These are phyloP conservation scores for Ditula angustiorana DNA, from an alignment of 2,888 invertebrate species.

Conservation along the genomic window DNA sequence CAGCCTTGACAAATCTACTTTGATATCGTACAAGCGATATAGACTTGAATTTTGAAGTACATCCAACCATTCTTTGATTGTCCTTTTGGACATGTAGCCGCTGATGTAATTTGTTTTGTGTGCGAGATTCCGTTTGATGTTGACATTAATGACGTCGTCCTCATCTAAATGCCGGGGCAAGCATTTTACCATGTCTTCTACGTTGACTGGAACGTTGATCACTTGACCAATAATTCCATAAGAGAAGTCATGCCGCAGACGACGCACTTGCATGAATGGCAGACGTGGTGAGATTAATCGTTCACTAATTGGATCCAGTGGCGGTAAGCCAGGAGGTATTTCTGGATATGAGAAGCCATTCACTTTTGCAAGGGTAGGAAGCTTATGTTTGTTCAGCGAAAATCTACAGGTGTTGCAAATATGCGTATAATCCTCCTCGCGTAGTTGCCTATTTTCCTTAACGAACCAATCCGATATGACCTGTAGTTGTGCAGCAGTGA, in stretches of 20 bases:
- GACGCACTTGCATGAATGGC: slow-evolving; percentile 60
- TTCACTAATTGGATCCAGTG: slow-evolving; percentile 56
- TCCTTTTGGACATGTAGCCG: slow-evolving; percentile 51
- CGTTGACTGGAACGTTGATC: slow-evolving; percentile 62
- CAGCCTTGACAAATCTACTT: slow-evolving; percentile 50
- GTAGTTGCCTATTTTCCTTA: slow-evolving; percentile 46
- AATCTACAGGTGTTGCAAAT: slow-evolving; percentile 52
- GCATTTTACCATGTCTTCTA: slow-evolving; percentile 55
- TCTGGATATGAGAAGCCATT: slow-evolving; percentile 61
- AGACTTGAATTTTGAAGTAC: slow-evolving; percentile 47
- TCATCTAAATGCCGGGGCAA: slow-evolving; percentile 57
- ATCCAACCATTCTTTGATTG: slow-evolving; percentile 51
- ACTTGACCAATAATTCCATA: slow-evolving; percentile 62
- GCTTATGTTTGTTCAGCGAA: slow-evolving; percentile 48
- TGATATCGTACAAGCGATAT: slow-evolving; percentile 54
- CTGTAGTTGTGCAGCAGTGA: slow-evolving; percentile 54
- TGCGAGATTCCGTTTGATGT: slow-evolving; percentile 53
- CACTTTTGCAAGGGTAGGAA: slow-evolving; percentile 50
- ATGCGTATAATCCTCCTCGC: slow-evolving; percentile 46
- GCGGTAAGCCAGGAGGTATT: slow-evolving; percentile 51
- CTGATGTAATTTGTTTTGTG: slow-evolving; percentile 56
- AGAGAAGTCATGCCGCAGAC: slow-evolving; percentile 54
- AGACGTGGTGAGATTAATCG: slow-evolving; percentile 57
- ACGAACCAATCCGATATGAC: slow-evolving; percentile 52
- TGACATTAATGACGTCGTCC: slow-evolving; percentile 56